These are phyloP conservation scores for Myxocyprinus asiaticus DNA, from an alignment of 2,113 vertebrate species.

Conservation along the genomic window DNA sequence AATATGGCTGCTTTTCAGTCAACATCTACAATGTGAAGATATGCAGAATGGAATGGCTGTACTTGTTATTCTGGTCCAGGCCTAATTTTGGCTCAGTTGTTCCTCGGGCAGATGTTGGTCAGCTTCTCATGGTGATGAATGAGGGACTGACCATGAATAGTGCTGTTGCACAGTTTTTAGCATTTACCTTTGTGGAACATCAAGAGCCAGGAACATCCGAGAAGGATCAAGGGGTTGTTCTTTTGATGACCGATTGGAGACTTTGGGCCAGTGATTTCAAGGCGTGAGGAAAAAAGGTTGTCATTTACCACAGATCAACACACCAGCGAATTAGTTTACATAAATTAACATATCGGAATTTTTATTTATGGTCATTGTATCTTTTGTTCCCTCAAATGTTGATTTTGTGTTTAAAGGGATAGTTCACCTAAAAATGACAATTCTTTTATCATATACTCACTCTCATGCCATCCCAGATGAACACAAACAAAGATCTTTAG, in stretches of 20 bases:
- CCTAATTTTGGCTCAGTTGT: neutral
- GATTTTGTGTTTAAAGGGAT: too few species aligned
- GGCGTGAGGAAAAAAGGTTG: conserved; percentile 29
- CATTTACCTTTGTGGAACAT: conserved; percentile 61
- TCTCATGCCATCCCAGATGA: too few species aligned
- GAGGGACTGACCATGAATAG: conserved; percentile 54
- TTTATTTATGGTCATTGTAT: conserved; percentile 15
- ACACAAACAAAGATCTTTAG: too few species aligned
- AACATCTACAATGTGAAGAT: conserved; percentile 78
- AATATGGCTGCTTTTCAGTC: conserved; percentile 66
- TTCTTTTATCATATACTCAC: too few species aligned
- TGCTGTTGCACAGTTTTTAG: conserved; percentile 63
- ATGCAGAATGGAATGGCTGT: conserved; percentile 54
- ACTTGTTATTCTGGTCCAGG: conserved; percentile 29
- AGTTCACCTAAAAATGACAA: too few species aligned
- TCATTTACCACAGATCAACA: conserved; percentile 54
- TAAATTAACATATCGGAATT: conserved; percentile 26
- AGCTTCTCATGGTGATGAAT: neutral
- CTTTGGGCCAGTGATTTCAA: conserved; percentile 23
- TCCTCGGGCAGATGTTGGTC: conserved; percentile 29
- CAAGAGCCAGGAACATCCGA: conserved; percentile 61
- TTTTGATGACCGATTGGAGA: conserved; percentile 38
- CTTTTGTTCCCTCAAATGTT: neutral
- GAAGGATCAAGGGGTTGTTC: conserved; percentile 40
- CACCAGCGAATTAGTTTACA: conserved; percentile 53